These are phyloP conservation scores for Caenorhabditis sp. DNA, from an alignment of 2,888 invertebrate species.

Conservation along the genomic window DNA sequence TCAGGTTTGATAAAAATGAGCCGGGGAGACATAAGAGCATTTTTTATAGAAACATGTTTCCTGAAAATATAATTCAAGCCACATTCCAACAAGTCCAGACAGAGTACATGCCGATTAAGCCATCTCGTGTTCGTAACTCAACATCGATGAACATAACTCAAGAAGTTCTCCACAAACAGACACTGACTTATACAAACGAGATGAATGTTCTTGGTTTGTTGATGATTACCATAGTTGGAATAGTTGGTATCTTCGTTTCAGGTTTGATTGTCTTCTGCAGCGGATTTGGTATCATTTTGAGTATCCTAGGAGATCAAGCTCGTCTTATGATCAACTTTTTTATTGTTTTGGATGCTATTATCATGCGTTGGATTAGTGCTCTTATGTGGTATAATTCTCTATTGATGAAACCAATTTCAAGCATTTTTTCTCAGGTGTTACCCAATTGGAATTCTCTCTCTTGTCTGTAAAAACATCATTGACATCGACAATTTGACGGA, in stretches of 20 bases:
- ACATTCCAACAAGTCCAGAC: constrained; percentile 83
- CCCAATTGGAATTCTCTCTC: constrained; percentile 88
- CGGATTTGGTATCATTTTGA: constrained; percentile 92
- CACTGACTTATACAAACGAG: constrained; percentile 85
- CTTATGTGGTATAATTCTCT: constrained; percentile 89
- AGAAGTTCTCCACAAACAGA: constrained; percentile 74
- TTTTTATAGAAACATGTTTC: constrained; percentile 90
- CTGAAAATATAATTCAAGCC: constrained; percentile 94
- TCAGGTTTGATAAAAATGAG: constrained; percentile 86
- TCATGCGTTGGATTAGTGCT: constrained; percentile 93
- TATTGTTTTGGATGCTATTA: constrained; percentile 92
- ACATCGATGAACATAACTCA: constrained; percentile 71
- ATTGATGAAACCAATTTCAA: neutral
- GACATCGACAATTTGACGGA: constrained; percentile 86
- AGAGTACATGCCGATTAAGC: constrained; percentile 74
- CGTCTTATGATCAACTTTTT: constrained; percentile 91
- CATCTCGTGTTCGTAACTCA: constrained; percentile 66
- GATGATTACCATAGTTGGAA: too few relatives aligned
- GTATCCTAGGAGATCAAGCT: constrained; percentile 90
- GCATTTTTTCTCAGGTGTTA: constrained; percentile 86
- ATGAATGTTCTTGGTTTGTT: constrained; percentile 87
- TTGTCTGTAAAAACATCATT: constrained; percentile 88
- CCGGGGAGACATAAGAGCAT: neutral
- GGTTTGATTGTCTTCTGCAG: constrained; percentile 94
- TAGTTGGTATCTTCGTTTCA: too few relatives aligned